Evolutionary conservation across 2,888 invertebrate species (phyloP).

Genomic region (Sympetrum striolatum): DNA sequence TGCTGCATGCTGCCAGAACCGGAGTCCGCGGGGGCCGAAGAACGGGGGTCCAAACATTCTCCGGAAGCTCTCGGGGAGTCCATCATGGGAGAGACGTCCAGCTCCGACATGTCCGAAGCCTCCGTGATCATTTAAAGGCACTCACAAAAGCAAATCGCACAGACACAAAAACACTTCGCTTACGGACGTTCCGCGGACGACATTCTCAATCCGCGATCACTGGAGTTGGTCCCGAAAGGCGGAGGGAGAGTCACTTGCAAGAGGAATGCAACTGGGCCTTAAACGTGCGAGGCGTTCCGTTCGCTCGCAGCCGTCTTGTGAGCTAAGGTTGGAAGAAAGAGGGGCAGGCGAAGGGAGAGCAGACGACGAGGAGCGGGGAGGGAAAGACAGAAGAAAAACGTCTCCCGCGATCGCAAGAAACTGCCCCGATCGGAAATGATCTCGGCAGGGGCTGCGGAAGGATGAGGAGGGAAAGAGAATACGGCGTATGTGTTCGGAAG

Average conservation of each 20-base stretch:
- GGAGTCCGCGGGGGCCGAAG: conserved; percentile 52
- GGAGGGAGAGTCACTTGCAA: neutral
- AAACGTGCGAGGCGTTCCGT: neutral
- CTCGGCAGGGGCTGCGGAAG: too few species aligned
- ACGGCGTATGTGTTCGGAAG: too few species aligned
- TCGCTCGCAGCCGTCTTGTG: neutral
- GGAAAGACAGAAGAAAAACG: neutral
- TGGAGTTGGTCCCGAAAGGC: neutral
- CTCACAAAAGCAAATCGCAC: too few species aligned
- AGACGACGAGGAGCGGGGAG: neutral
- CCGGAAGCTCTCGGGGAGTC: conserved; percentile 49
- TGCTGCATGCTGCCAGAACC: neutral
- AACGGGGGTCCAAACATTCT: conserved; percentile 55
- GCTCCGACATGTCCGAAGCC: neutral
- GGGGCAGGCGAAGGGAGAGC: neutral
- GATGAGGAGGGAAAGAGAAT: too few species aligned
- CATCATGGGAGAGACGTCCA: conserved; percentile 38
- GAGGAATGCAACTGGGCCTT: neutral
- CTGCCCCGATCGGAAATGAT: too few species aligned
- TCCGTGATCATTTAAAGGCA: neutral
- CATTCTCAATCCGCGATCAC: neutral
- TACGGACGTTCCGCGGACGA: too few species aligned
- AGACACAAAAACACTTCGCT: neutral
- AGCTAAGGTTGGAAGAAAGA: neutral
- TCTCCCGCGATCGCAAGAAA: too few species aligned